A percentile compares a stretch with the other conserved stretches of the same genome.
Conservation (phyloP, 1,140 invertebrate genomes). For the Pygmarrhopalites habei region DNA sequence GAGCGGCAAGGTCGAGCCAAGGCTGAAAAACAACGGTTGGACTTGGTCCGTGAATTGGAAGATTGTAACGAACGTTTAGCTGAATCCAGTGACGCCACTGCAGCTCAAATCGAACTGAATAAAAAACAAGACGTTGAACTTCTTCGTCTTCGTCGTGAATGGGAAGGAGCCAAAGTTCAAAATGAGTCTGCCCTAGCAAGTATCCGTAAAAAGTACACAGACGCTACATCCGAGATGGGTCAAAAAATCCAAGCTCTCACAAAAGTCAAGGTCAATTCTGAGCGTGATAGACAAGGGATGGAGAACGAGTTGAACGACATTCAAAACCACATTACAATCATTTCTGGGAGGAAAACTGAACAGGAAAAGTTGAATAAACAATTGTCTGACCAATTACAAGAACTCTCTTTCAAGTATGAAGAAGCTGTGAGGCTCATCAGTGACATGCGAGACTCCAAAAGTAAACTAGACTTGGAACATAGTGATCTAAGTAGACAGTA, state of each 20-base stretch:
- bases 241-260: conserved; percentile 99
- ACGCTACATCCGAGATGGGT: conserved; percentile 94
- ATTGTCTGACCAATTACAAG: conserved; percentile 86
- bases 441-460: conserved; percentile 83
- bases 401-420: conserved; percentile 90
- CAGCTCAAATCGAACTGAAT: conserved; percentile 97
- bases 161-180: conserved; percentile 97
- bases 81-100: conserved; percentile 97
- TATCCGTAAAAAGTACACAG: conserved; percentile 98
- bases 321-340: conserved; percentile 76
- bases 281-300: conserved; percentile 76
- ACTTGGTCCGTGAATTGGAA: conserved; percentile 91
- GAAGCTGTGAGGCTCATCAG: conserved; percentile 89
- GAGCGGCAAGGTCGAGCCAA: conserved; percentile 75
- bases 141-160: conserved; percentile 92
- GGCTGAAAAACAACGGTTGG: conserved; percentile 94
- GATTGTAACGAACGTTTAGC: conserved; percentile 94
- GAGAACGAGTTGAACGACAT: conserved; percentile 85
- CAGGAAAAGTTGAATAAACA: conserved; percentile 96
- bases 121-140: conserved; percentile 99
- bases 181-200: conserved; percentile 91
- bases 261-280: conserved; percentile 97
- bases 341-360: conserved; percentile 87
- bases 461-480: conserved; percentile 94
- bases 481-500: conserved; percentile 86